Evolutionary conservation across 2,113 vertebrate species (phyloP).

Genomic region (Neotragus pygmaeus): DNA sequence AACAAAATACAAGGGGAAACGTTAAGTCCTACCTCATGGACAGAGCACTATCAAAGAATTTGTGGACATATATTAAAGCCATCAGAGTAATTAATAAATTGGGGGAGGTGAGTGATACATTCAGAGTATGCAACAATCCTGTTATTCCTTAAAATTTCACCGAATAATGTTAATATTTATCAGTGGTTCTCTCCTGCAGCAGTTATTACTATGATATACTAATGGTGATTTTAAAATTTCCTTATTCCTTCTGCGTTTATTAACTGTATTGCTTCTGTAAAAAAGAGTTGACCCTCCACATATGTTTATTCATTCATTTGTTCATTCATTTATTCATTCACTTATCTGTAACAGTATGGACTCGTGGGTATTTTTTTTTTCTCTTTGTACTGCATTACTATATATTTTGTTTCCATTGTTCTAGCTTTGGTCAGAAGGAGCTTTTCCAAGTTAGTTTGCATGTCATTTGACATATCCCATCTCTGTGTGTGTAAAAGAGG

Average conservation of each 20-base stretch:
- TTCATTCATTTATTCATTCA: neutral
- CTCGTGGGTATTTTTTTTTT: neutral
- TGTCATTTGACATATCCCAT: neutral
- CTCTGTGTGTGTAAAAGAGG: neutral
- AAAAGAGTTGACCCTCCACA: neutral
- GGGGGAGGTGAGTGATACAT: neutral
- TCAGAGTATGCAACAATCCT: neutral
- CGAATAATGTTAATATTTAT: neutral
- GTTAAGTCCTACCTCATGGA: neutral
- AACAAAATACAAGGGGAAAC: neutral
- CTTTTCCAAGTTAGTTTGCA: neutral
- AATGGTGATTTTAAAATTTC: neutral
- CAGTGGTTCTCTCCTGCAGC: neutral
- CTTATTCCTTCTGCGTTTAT: neutral
- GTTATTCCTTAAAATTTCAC: neutral
- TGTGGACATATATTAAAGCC: neutral
- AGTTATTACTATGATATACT: neutral
- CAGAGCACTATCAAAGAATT: neutral
- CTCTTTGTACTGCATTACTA: neutral
- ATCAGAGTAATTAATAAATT: neutral
- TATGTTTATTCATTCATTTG: neutral
- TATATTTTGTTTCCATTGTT: neutral
- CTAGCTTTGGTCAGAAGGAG: neutral
- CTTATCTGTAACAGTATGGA: neutral
- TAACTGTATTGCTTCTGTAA: neutral